Evolutionary conservation across 2,113 vertebrate genomes (phyloP).

Genomic region (Poeciliopsis turrubarensis): DNA sequence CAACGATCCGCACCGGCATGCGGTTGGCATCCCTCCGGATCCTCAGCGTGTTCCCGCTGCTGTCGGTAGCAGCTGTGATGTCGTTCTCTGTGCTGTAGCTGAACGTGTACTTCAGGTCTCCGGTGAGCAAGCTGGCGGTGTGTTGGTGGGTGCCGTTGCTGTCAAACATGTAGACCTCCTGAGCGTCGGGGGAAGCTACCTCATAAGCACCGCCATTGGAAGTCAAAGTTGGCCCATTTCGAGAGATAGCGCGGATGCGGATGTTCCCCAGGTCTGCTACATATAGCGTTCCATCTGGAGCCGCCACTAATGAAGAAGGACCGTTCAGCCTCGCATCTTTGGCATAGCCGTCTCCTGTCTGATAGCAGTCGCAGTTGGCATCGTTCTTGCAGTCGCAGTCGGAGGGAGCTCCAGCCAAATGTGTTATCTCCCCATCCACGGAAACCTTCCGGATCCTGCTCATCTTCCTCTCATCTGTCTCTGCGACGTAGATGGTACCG

Average conservation of each 20-base stretch:
- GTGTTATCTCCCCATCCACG: slow-evolving; percentile 93
- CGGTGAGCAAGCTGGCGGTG: slow-evolving; percentile 93
- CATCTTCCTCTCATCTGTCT: slow-evolving; percentile 95
- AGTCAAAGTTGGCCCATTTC: slow-evolving; percentile 86
- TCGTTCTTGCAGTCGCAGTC: slow-evolving; percentile 98
- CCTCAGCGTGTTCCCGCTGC: slow-evolving; percentile 92
- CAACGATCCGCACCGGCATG: slow-evolving; percentile 93
- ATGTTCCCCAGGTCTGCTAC: slow-evolving; percentile 97
- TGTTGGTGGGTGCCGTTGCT: slow-evolving; percentile 95
- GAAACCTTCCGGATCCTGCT: slow-evolving; percentile 94
- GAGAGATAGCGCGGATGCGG: slow-evolving; percentile 90
- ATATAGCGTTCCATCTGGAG: slow-evolving; percentile 92
- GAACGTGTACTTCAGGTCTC: slow-evolving; percentile 93
- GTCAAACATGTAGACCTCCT: slow-evolving; percentile 98
- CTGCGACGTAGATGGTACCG: slow-evolving; percentile 91
- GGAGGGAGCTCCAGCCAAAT: slow-evolving; percentile 89
- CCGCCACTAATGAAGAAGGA: slow-evolving; percentile 92
- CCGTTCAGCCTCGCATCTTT: slow-evolving; percentile 95
- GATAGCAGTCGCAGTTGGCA: slow-evolving; percentile 97
- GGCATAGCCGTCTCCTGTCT: slow-evolving; percentile 94
- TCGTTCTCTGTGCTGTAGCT: slow-evolving; percentile 97
- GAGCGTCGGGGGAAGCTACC: slow-evolving; percentile 92
- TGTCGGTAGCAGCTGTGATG: slow-evolving; percentile 90
- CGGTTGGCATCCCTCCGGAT: slow-evolving; percentile 92
- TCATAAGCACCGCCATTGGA: slow-evolving; percentile 84